A percentile compares a stretch with the other conserved stretches of the same genome.
phyloP scores from a whole-genome alignment of 2,888 invertebrate genomes.

The Pediacus dermestoides region DNA sequence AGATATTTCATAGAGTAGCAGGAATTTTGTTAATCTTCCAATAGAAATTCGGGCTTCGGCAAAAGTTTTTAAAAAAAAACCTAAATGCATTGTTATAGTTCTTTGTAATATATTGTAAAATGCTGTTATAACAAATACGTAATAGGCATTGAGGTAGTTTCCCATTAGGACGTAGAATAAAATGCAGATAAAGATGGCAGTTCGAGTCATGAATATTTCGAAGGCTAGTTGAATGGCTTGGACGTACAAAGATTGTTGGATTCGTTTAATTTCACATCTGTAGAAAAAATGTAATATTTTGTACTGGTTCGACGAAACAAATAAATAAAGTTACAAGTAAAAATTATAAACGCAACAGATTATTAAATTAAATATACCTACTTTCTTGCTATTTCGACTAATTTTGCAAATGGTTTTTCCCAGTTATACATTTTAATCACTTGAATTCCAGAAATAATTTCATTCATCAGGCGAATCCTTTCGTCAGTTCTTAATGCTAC shows the following conservation, averaged over 20 bases:
- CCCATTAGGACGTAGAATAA: constrained; percentile 70
- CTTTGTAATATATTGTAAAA: constrained; percentile 70
- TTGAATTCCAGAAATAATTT: constrained; percentile 63
- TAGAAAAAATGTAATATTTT: constrained; percentile 20
- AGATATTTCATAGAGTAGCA: no score
- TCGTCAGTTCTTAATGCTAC: constrained; percentile 54
- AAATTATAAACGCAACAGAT: constrained; percentile 66
- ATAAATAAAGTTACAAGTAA: no score
- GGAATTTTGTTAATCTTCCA: no score
- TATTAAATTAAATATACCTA: no score
- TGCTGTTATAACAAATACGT: constrained; percentile 70
- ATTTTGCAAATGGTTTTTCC: constrained; percentile 60
- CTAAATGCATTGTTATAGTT: constrained; percentile 62
- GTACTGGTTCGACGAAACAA: constrained; percentile 6
- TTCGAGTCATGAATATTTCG: constrained; percentile 74
- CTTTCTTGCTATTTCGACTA: constrained; percentile 44
- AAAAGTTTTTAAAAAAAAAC: constrained; percentile 61
- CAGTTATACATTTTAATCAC: constrained; percentile 71
- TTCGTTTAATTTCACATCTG: constrained; percentile 66
- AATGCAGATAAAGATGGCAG: constrained; percentile 78
- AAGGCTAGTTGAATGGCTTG: constrained; percentile 61
- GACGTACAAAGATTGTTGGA: constrained; percentile 61
- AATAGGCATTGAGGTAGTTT: constrained; percentile 53
- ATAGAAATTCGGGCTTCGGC: no score
- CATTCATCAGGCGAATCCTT: constrained; percentile 63